Evolutionary conservation across 2,888 invertebrate genomes (phyloP), one percentile per base, ranked within the genome.

Genomic region (Folsomia manolachei): DNA sequence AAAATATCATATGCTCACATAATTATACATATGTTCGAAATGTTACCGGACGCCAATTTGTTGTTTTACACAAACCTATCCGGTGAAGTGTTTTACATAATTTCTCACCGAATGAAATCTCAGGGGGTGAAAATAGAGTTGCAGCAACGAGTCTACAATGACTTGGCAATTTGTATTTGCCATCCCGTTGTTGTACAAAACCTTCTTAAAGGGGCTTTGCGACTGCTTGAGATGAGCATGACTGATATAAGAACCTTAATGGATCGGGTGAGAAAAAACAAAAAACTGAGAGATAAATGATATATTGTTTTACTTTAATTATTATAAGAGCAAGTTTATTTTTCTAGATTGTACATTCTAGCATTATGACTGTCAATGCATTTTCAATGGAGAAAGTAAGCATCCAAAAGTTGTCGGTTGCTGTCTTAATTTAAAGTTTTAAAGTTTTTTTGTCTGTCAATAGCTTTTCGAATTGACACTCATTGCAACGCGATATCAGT

Each of bases 391-490:
- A 80, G 67, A 80, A 80, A 78, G 80, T 80, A 67, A 65, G 27
- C 7, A 27, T 19, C 14, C 24, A 11, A 9, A 39, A 39, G 7
- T 9, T 39, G 39, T 7, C 1, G 0, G 51, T 51, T 68, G n/a
- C 66, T 67, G 21, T 19, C 60, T 11, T 9, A 26, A 60, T 69
- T 23, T 24, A 66, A 9, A 62, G n/a, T 65, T n/a, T 51, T 52
- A 26, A 67, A 71, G 51, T 21, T 72, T 19, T 27, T 63, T 71
- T 66, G 69, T 75, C 11, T 27, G 24, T 39, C 39, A 39, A 4
- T 81, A 86, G 85, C 82, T 88, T 52, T 88, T 86, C 82, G 88
- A 88, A 81, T 82, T 88, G 82, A 88, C 88, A 86, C 85, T 86
- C 61, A 88, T 88, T 87, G 86, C 86, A 1, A 84, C 87, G 80